Percentiles rank a stretch among this genome's conserved stretches.
Evolutionary conservation across 1,140 invertebrate genomes (phyloP).

Genomic region (Planococcus citri): DNA sequence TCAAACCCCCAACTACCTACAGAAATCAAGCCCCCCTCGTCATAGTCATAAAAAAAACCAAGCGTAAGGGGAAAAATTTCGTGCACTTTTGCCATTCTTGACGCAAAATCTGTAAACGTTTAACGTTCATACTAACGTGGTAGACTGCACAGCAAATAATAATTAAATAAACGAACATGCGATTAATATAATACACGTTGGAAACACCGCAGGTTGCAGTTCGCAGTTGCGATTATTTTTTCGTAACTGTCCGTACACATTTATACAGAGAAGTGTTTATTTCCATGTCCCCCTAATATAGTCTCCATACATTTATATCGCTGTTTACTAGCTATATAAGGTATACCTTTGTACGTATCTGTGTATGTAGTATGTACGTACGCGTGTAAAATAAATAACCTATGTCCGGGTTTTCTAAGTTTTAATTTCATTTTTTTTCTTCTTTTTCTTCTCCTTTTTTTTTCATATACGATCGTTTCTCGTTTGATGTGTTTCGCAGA

Average conservation of each 20-base stretch:
- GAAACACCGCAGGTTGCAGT: background rate
- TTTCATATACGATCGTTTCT: slow-evolving; percentile 3
- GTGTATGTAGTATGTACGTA: background rate
- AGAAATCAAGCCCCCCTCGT: too few relatives aligned
- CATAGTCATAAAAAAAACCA: too few relatives aligned
- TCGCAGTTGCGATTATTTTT: slow-evolving; percentile 1
- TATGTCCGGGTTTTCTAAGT: background rate
- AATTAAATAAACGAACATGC: slow-evolving; percentile 7
- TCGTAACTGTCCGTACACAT: background rate
- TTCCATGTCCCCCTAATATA: background rate
- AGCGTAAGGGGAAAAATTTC: too few relatives aligned
- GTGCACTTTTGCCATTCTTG: too few relatives aligned
- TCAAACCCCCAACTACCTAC: too few relatives aligned
- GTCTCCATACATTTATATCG: too few relatives aligned
- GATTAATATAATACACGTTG: background rate
- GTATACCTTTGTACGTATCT: too few relatives aligned
- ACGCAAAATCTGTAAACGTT: too few relatives aligned
- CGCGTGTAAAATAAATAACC: slow-evolving; percentile 6
- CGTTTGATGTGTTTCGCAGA: background rate
- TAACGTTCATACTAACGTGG: too few relatives aligned
- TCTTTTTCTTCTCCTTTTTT: too few relatives aligned
- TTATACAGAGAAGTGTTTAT: background rate
- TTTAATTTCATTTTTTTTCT: background rate
- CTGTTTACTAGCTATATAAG: too few relatives aligned
- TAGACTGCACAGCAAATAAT: background rate